phyloP scores from a whole-genome alignment of 35 echinoderm and acorn worm genomes.

The Patiria miniata region DNA sequence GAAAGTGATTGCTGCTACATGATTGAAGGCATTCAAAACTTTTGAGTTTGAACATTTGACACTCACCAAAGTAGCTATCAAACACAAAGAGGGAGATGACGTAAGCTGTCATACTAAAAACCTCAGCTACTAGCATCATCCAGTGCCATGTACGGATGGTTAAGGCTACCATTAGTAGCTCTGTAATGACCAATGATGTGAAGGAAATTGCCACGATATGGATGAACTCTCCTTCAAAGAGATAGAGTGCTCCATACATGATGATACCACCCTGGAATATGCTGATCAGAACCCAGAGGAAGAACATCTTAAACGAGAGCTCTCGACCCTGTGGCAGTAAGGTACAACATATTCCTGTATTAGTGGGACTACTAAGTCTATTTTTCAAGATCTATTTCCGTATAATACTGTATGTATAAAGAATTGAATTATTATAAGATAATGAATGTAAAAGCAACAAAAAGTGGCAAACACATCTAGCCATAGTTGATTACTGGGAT shows the following conservation, averaged over 20 bases:
- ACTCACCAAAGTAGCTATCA: conserved; percentile 90
- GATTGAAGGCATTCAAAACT: too few species aligned
- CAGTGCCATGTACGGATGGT: conserved; percentile 99
- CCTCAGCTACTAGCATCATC: conserved; percentile 88
- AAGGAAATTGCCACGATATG: conserved; percentile 97
- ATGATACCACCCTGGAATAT: conserved; percentile 91
- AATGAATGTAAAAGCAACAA: too few species aligned
- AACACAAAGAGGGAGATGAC: conserved; percentile 95
- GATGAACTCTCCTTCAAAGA: conserved; percentile 96
- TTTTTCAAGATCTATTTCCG: neutral
- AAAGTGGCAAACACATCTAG: too few species aligned
- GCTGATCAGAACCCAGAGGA: conserved; percentile 95
- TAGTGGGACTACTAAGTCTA: neutral
- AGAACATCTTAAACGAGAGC: conserved; percentile 96
- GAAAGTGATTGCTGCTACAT: too few species aligned
- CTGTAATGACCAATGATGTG: conserved; percentile 92
- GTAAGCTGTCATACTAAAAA: conserved; percentile 82
- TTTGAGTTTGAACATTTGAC: too few species aligned
- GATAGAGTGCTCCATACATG: conserved; percentile 98
- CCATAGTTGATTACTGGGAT: too few species aligned
- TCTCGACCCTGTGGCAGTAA: conserved; percentile 70
- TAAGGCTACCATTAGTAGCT: conserved; percentile 96
- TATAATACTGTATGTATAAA: neutral
- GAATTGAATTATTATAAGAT: neutral
- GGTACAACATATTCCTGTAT: neutral